A percentile compares a stretch with the other conserved stretches of the same genome.
Conservation (phyloP, 2,113 vertebrate genomes). For the Grus americana region DNA sequence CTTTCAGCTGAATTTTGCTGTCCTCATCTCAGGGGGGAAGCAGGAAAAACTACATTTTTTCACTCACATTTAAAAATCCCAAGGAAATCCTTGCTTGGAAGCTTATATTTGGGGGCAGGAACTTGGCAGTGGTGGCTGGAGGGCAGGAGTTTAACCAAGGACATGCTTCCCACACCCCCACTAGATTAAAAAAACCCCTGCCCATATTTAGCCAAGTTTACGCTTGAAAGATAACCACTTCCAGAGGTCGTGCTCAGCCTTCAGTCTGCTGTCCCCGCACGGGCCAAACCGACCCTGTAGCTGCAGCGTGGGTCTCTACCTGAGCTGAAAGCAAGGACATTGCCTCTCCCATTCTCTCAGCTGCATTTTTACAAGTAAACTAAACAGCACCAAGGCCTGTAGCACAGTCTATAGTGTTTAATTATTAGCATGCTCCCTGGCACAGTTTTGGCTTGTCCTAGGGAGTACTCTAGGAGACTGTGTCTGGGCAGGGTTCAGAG, state of each 20-base stretch:
- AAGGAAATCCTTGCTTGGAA: neutral
- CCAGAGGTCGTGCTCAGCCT: neutral
- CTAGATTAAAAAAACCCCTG: neutral
- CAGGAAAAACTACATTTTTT: neutral
- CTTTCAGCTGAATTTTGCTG: neutral
- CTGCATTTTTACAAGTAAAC: neutral
- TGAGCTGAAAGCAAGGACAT: neutral
- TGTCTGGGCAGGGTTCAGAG: slow-evolving; percentile 52
- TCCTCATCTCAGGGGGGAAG: neutral
- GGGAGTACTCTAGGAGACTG: neutral
- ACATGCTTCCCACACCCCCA: neutral
- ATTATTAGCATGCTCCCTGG: slow-evolving; percentile 51
- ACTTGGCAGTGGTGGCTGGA: neutral
- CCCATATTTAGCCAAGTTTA: neutral
- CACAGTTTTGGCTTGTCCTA: slow-evolving; percentile 34
- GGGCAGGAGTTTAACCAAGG: slow-evolving; percentile 33
- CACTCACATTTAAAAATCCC: neutral
- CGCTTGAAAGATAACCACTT: neutral
- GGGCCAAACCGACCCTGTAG: neutral
- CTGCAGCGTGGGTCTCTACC: neutral
- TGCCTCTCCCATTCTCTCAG: neutral
- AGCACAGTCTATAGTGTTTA: slow-evolving; percentile 14
- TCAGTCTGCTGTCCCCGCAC: neutral
- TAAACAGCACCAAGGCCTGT: neutral
- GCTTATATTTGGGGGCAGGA: neutral